Percentiles rank a stretch among this genome's conserved stretches.
phyloP scores from a whole-genome alignment of 2,888 invertebrate species.

The Ormyrus labotus region DNA sequence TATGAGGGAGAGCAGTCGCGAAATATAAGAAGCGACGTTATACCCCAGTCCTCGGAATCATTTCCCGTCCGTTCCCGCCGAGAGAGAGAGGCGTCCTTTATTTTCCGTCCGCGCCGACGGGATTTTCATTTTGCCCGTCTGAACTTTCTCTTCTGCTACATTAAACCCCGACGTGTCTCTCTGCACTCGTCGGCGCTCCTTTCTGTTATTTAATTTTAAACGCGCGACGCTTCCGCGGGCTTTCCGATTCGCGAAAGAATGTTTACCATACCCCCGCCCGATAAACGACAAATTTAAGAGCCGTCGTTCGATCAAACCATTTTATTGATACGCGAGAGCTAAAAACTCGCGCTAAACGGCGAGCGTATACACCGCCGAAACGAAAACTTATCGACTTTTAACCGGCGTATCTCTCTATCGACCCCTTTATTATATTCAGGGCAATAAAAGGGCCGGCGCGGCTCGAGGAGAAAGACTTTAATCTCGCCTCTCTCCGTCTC shows the following conservation, averaged over 20 bases:
- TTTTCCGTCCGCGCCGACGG: constrained; percentile 30
- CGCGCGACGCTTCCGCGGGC: no score
- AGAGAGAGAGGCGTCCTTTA: constrained; percentile 51
- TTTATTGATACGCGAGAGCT: no score
- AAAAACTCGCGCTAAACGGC: not conserved
- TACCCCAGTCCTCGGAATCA: constrained; percentile 2
- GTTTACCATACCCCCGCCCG: no score
- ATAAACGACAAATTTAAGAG: no score
- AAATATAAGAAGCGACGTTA: constrained; percentile 60
- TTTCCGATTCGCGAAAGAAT: not conserved
- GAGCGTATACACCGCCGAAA: not conserved
- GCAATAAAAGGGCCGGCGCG: not conserved
- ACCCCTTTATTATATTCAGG: constrained; percentile 8
- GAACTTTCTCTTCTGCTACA: constrained; percentile 48
- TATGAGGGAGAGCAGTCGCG: constrained; percentile 71
- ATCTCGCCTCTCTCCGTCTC: constrained; percentile 17
- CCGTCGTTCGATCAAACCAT: no score
- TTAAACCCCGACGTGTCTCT: constrained; percentile 19
- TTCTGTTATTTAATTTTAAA: constrained; percentile 40
- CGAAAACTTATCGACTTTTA: constrained; percentile 3
- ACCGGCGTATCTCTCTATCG: not conserved
- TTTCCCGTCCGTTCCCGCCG: constrained; percentile 45
- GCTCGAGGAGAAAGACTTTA: constrained; percentile 14
- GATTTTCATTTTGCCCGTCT: constrained; percentile 43
- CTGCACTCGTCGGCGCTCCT: constrained; percentile 22